Base-by-base conservation (phyloP, 2,888 invertebrate species). In the Tenthredo scrophulariae region DNA sequence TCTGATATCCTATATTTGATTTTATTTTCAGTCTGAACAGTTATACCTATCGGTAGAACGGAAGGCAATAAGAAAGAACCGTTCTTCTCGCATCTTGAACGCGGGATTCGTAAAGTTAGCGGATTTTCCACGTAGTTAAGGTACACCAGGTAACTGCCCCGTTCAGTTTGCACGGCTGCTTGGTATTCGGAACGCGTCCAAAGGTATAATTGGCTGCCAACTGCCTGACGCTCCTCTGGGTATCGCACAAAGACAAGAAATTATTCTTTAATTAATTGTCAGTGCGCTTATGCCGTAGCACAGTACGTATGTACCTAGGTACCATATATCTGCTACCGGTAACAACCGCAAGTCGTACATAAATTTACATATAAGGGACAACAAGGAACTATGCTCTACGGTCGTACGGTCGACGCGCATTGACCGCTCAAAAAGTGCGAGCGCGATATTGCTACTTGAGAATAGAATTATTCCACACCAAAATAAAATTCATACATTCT, bases 241-340 rank as follows among this genome's bases (percentile, higher is more conserved):
- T 91, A 91, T 91, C 91, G 91, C 91, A 91, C 82, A 90, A 88
- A 90, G 92, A 92, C 93, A 93, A 93, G 93, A 93, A 93, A 93
- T 93, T 93, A 93, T 93, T 93, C 93, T 93, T 93, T 93, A 93
- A 93, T 93, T 93, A 93, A 93, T 93, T 93, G 93, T 91, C 91
- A 91, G 91, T 88, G 90, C 18, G 54, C 89, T 87, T 86, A 86
- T 87, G 86, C 86, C 86, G 37, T 22, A 54, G 54, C 83, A 43
- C 7, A 62, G 80, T 58, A 37, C 22, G 62, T 65, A n/a, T 37
- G 37, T 18, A 83, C 85, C 37, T 40, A 72, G 72, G 72, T 70
- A 77, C 43, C 84, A 79, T 85, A 84, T 85, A 86, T 85, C 86
- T 86, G 86, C 87, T 86, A 86, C 86, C 84, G 84, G 84, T 67